A percentile compares a stretch with the other conserved stretches of the same genome.
Conservation (phyloP, 2,888 invertebrate species). For the Chrysolina haemoptera region DNA sequence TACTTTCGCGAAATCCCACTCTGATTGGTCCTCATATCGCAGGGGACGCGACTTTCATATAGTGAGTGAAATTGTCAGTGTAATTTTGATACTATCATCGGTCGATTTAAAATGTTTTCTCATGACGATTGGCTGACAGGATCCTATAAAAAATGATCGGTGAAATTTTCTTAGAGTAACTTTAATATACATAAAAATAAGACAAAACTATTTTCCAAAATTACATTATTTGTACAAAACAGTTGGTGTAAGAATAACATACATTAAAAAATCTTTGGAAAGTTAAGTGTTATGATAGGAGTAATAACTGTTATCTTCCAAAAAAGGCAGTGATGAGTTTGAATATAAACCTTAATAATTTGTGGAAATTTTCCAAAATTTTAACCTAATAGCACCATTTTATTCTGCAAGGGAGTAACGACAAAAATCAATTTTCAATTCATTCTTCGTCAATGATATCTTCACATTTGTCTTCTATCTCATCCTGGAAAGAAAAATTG, state of each 20-base stretch:
- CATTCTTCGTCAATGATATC: constrained; percentile 73
- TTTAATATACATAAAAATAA: no score
- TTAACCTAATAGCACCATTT: constrained; percentile 45
- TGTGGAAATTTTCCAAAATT: constrained; percentile 55
- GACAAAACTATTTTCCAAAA: neutral
- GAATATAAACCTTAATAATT: neutral
- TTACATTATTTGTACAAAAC: constrained; percentile 4
- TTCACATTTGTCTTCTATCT: constrained; percentile 86
- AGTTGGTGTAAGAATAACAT: neutral
- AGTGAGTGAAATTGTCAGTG: no score
- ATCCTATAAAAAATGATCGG: no score
- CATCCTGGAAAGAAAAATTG: constrained; percentile 73
- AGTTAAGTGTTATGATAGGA: neutral
- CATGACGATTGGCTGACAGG: no score
- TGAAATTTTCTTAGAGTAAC: no score
- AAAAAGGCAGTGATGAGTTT: constrained; percentile 6
- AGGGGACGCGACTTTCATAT: no score
- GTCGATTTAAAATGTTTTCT: no score
- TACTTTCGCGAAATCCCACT: no score
- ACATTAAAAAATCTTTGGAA: neutral
- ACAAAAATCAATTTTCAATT: constrained; percentile 26
- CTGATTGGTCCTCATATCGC: no score
- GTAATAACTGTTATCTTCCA: neutral
- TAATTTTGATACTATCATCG: no score
- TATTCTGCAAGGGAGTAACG: constrained; percentile 57